A percentile compares a stretch with the other conserved stretches of the same genome.
Evolutionary conservation across 2,888 invertebrate genomes (phyloP).

Genomic region (Adela reaumurella): DNA sequence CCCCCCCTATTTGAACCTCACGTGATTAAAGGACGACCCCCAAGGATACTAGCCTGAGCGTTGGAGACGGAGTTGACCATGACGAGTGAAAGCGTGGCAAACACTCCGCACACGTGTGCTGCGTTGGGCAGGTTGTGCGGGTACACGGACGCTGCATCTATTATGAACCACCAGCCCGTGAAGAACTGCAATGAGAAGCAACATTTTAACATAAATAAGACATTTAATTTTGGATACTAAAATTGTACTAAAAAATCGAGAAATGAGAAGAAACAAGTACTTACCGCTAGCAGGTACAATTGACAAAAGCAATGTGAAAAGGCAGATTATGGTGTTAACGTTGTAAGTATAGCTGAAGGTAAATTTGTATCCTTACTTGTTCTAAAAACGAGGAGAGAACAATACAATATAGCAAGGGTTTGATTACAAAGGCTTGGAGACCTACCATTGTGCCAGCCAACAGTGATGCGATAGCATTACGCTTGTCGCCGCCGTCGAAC

Average conservation of each 20-base stretch:
- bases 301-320: too few relatives aligned
- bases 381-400: too few relatives aligned
- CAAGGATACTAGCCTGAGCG: slow-evolving; percentile 63
- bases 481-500: slow-evolving; percentile 80
- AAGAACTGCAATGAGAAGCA: slow-evolving; percentile 92
- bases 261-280: too few relatives aligned
- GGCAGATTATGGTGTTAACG: not conserved
- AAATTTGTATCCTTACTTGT: too few relatives aligned
- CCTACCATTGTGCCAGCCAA: slow-evolving; percentile 83
- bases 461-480: slow-evolving; percentile 84
- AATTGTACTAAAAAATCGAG: too few relatives aligned
- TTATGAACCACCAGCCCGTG: slow-evolving; percentile 96
- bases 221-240: too few relatives aligned
- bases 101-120: slow-evolving; percentile 90
- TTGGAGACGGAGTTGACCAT: slow-evolving; percentile 98
- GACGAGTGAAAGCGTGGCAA: slow-evolving; percentile 89
- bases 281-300: too few relatives aligned
- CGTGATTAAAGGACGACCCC: too few relatives aligned
- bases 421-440: too few relatives aligned
- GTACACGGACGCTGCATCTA: slow-evolving; percentile 86
- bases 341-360: not conserved
- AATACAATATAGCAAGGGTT: too few relatives aligned
- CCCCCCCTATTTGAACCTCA: too few relatives aligned
- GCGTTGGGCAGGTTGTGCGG: slow-evolving; percentile 69
- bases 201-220: too few relatives aligned